Percentiles rank a stretch among this genome's conserved stretches.
phyloP scores from a whole-genome alignment of 2,113 vertebrate genomes.

The Castor canadensis region DNA sequence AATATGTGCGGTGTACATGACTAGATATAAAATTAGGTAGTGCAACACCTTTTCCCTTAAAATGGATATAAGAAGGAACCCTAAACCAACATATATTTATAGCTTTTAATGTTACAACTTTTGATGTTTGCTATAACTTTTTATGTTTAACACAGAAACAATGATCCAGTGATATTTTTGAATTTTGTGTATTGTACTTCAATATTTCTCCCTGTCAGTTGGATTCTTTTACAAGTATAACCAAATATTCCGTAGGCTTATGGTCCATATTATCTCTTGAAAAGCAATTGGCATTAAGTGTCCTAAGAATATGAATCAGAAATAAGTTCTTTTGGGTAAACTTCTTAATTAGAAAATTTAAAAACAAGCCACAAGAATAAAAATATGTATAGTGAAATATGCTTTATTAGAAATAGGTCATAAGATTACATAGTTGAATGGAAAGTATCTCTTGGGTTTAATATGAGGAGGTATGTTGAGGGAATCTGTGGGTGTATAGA shows the following conservation, averaged over 20 bases:
- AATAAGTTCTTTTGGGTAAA: slow-evolving; percentile 2
- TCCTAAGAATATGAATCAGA: background rate
- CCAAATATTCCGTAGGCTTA: background rate
- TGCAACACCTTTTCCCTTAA: background rate
- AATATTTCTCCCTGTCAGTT: background rate
- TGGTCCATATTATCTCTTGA: background rate
- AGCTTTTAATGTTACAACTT: background rate
- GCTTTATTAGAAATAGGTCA: background rate
- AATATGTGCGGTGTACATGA: background rate
- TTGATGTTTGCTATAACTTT: no score
- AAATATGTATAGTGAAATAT: background rate
- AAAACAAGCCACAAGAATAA: background rate
- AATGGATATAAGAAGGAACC: background rate
- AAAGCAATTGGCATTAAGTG: slow-evolving; percentile 1
- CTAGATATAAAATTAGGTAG: background rate
- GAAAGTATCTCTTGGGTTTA: no score
- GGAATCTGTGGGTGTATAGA: no score
- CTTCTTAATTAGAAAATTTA: slow-evolving; percentile 17
- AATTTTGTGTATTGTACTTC: background rate
- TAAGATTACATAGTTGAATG: no score
- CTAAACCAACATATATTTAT: background rate
- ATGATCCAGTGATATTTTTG: background rate
- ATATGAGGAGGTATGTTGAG: no score
- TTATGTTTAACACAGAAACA: background rate
- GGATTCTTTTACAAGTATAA: background rate